Evolutionary conservation across 1,140 invertebrate genomes (phyloP).

Genomic region (Drosophila ogumai): DNA sequence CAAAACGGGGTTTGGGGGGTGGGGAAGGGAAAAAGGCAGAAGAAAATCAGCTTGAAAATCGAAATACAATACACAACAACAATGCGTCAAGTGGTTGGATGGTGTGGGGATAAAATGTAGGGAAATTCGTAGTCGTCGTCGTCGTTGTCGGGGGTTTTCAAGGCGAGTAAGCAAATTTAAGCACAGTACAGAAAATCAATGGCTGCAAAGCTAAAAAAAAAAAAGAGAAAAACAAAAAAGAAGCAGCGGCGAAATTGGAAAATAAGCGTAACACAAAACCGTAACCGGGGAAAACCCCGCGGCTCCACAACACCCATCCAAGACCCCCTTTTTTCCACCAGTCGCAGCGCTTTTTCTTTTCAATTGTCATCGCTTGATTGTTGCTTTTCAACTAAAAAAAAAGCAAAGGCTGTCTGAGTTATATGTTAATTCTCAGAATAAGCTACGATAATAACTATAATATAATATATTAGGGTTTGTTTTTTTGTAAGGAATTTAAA

Average conservation of each 20-base stretch:
- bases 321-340: neutral
- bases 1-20: neutral
- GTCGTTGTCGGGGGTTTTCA: conserved; percentile 24
- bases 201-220: conserved; percentile 48
- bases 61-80: conserved; percentile 61
- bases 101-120: neutral
- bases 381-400: conserved; percentile 24
- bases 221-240: conserved; percentile 29
- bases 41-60: conserved; percentile 56
- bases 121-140: neutral
- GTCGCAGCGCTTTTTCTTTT: neutral
- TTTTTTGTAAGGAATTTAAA: too few relatives aligned
- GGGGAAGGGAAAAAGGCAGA: neutral
- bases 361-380: conserved; percentile 51
- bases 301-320: conserved; percentile 29
- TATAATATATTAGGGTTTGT: too few relatives aligned
- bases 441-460: neutral
- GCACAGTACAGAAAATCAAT: conserved; percentile 74
- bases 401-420: neutral
- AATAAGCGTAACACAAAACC: conserved; percentile 84
- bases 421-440: neutral
- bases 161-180: conserved; percentile 77
- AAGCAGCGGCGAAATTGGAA: conserved; percentile 70
- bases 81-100: conserved; percentile 34
- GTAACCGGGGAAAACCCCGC: conserved; percentile 50